Percentiles rank a stretch among this genome's conserved stretches.
These are phyloP conservation scores for Montipora foliosa DNA, from an alignment of 64 coral and sea anemone species.

Conservation along the genomic window DNA sequence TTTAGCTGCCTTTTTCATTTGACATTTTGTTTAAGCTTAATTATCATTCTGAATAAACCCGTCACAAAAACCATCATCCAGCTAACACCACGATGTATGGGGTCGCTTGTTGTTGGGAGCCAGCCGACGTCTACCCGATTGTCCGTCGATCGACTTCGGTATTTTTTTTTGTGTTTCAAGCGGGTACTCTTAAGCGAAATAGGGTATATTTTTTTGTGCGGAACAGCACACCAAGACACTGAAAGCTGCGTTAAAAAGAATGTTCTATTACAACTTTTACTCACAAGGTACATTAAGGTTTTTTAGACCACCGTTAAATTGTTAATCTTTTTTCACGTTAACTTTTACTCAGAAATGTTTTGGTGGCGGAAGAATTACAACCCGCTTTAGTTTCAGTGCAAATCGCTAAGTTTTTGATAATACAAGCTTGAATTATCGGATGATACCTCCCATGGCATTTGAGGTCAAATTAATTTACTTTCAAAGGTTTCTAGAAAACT, in stretches of 20 bases:
- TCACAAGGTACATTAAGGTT: not conserved
- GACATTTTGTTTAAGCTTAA: constrained; percentile 40
- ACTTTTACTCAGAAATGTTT: not conserved
- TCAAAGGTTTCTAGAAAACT: not conserved
- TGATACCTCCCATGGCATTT: not conserved
- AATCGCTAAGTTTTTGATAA: not conserved
- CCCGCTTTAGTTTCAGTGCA: not conserved
- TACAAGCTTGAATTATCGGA: not conserved
- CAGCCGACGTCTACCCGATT: too few relatives aligned
- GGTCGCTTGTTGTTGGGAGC: not conserved
- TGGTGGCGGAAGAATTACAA: constrained; percentile 6
- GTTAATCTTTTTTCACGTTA: not conserved
- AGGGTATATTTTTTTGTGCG: too few relatives aligned
- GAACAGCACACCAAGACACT: too few relatives aligned
- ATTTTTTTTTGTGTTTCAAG: too few relatives aligned
- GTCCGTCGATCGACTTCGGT: too few relatives aligned
- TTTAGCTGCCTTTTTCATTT: constrained; percentile 27
- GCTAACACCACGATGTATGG: not conserved
- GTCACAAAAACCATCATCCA: not conserved
- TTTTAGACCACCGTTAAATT: not conserved
- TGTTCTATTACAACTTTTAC: too few relatives aligned
- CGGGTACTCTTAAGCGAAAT: too few relatives aligned
- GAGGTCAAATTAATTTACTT: not conserved
- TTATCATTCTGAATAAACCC: not conserved
- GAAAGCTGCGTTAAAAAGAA: not conserved